Base-by-base conservation (phyloP, 1,140 invertebrate genomes). In the Solen grandis region DNA sequence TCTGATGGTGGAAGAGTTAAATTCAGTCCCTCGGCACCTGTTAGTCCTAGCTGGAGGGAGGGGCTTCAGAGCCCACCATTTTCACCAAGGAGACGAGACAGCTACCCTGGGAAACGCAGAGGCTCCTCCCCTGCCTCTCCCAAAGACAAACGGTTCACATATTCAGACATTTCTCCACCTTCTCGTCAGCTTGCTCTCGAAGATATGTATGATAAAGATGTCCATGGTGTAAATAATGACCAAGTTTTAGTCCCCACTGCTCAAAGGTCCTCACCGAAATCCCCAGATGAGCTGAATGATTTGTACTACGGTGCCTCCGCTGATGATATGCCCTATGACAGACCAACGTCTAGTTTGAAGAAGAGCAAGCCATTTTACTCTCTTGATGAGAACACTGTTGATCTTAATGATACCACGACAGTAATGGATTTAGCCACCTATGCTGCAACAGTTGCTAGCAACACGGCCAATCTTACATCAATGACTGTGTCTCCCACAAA, bases 391-490 rank as follows among this genome's bases (percentile, higher is more conserved):
- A 68, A 66, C 5, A 31, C 66, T 5, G 60, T 54, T 16, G 70
- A 81, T 63, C 35, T 69, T 13, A 66, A 68, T 38, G 70, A 77
- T 38, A 60, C 86, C 2, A 80, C 86, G 13, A 86, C 86, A 14
- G 82, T 88, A 22, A 88, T 91, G 84, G 86, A 91, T 69, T 75
- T 92, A 36, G 91, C 91, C 31, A 90, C 88, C 1, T 92, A 87
- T 81, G 91, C 91, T 0, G 91, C 91, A n/a, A 89, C 89, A 10
- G 88, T 92, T 31, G 90, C 91, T 5, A 92, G 86, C 80, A 90
- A 90, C 83, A 92, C 91, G 16, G 89, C 88, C 52, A 89, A 87
- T 60, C 74, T 92, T 25, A 92, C 91, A 19, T 90, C 88, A 74
- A 87, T 92, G 86, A 90, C 89, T 14, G 87, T 91, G 33, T 91